Evolutionary conservation across 2,113 vertebrate genomes (phyloP).

Genomic region (Lepus americanus): DNA sequence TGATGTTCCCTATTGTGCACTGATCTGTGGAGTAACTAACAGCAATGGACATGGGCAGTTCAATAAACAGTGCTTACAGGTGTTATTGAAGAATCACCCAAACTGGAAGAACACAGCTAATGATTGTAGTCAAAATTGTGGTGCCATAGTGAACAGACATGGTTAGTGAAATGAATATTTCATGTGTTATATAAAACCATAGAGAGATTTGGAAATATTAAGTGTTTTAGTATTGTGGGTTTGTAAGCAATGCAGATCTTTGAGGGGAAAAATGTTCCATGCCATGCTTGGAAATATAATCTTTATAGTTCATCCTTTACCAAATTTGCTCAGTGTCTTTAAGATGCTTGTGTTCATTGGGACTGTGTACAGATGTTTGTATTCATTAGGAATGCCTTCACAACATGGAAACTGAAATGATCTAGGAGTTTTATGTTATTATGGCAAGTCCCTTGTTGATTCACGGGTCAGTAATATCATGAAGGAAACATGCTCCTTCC

Average conservation of each 20-base stretch:
- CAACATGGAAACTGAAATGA: not conserved
- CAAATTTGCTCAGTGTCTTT: not conserved
- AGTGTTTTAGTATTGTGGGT: not conserved
- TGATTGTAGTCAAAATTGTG: not conserved
- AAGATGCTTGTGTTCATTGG: slow-evolving; percentile 15
- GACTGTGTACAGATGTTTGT: not conserved
- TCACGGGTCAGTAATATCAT: not conserved
- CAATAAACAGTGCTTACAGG: not conserved
- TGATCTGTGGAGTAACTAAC: not conserved
- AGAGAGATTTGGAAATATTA: slow-evolving; percentile 1
- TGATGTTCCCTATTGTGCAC: not conserved
- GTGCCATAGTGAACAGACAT: not conserved
- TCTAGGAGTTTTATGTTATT: slow-evolving; percentile 20
- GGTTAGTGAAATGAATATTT: not conserved
- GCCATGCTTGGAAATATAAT: not conserved
- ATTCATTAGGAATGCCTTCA: not conserved
- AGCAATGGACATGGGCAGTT: not conserved
- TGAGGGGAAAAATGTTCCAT: not conserved
- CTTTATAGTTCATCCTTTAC: slow-evolving; percentile 5
- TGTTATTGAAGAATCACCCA: not conserved
- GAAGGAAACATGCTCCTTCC: not conserved
- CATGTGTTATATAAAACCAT: not conserved
- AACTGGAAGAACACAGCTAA: not conserved
- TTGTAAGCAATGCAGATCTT: slow-evolving; percentile 6
- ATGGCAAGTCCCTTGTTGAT: not conserved